Percentiles rank a stretch among this genome's conserved stretches.
Evolutionary conservation across 2,113 vertebrate genomes (phyloP).

Genomic region (Chaetorhynchus papuensis): DNA sequence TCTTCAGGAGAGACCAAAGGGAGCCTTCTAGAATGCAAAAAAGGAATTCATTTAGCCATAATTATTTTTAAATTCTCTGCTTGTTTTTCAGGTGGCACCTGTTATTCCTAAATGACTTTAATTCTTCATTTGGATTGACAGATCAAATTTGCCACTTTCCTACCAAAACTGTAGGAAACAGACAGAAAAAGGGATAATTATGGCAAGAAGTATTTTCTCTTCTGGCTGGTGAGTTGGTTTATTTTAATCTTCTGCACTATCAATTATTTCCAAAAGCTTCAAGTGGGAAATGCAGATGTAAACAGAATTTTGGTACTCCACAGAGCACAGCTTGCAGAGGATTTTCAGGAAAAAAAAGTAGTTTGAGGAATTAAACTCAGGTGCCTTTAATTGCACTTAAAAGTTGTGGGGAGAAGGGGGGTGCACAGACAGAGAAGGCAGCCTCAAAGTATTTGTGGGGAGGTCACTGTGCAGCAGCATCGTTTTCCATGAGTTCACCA

Average conservation of each 20-base stretch:
- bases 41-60: background rate
- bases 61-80: background rate
- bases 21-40: background rate
- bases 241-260: background rate
- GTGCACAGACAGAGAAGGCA: background rate
- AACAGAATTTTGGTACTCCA: background rate
- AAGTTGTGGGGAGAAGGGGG: background rate
- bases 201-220: background rate
- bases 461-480: background rate
- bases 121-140: background rate
- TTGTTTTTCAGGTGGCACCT: background rate
- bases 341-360: background rate
- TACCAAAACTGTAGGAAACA: background rate
- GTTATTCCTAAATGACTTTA: background rate
- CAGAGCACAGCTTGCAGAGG: background rate
- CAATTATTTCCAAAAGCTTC: constrained; percentile 8
- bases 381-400: background rate
- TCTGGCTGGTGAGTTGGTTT: background rate
- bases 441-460: background rate
- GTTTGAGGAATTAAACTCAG: background rate
- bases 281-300: background rate
- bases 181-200: background rate
- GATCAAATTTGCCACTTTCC: background rate
- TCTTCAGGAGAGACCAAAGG: background rate
- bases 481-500: background rate